A percentile compares a stretch with the other conserved stretches of the same genome.
Evolutionary conservation across 2,888 invertebrate genomes (phyloP).

Genomic region (Gymnoscelis rufifasciata): DNA sequence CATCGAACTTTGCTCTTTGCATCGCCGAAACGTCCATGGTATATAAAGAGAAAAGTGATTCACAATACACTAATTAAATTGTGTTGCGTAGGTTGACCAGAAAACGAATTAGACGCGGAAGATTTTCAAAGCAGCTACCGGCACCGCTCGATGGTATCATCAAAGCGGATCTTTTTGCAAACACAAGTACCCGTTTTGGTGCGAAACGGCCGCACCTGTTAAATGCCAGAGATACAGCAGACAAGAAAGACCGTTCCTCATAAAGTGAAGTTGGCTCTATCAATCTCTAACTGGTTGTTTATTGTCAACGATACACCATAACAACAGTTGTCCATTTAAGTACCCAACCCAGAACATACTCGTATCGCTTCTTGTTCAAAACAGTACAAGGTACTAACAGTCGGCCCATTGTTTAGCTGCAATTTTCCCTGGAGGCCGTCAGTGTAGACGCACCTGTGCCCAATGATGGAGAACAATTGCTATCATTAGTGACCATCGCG

Average conservation of each 20-base stretch:
- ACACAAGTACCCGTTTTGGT: constrained; percentile 14
- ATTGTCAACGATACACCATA: neutral
- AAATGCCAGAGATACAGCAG: neutral
- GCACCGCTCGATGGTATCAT: constrained; percentile 22
- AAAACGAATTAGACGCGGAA: constrained; percentile 19
- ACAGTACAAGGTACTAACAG: constrained; percentile 4
- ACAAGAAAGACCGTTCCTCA: neutral
- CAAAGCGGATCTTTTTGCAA: constrained; percentile 26
- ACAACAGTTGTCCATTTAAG: constrained; percentile 5
- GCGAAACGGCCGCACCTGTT: constrained; percentile 10
- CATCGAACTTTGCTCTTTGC: constrained; percentile 38
- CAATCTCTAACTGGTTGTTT: neutral
- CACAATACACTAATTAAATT: constrained; percentile 12
- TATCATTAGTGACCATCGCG: constrained; percentile 69
- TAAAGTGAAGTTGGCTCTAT: neutral
- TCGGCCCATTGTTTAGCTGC: constrained; percentile 23
- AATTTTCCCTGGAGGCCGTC: constrained; percentile 32
- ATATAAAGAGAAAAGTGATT: constrained; percentile 19
- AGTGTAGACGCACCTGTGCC: constrained; percentile 57
- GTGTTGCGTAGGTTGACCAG: constrained; percentile 5
- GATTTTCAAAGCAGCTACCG: constrained; percentile 28
- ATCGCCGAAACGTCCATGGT: constrained; percentile 32
- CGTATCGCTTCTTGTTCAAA: constrained; percentile 14
- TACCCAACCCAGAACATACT: constrained; percentile 1
- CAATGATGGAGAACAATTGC: constrained; percentile 75